Evolutionary conservation across 2,888 invertebrate genomes (phyloP), one percentile per base, ranked within the genome.

Genomic region (Polia nebulosa): DNA sequence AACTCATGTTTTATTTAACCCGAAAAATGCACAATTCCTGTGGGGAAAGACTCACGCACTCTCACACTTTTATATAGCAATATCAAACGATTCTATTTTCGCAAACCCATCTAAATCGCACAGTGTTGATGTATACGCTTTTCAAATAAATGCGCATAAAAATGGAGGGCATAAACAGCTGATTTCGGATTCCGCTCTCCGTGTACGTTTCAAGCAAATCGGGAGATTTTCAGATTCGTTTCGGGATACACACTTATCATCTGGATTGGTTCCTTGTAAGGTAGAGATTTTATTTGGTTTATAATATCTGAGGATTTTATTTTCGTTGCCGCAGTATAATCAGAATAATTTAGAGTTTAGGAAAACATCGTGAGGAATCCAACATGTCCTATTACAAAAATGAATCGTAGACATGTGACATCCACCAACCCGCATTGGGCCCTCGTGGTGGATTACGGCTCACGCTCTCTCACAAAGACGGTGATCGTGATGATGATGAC

Each of bases 121-220:
- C 29, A 22, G 34, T 58, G 58, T 63, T 69, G 60, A 69, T 60
- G 36, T 59, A 66, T 51, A 56, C 36, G 49, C 44, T 58, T 47
- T 59, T 60, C 27, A 67, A 78, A 75, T 75, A 59, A 74, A 76
- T 76, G 76, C 79, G 68, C 79, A 67, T 79, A 76, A 53, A 53
- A 57, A 56, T 49, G 1, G 34, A 17, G 27, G 39, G 75, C 11
- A 63, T 57, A 67, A 76, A 76, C 79, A 68, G 74, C 56, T 78
- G 49, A 67, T 76, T 78, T 60, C 27, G 55, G 41, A 76, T 68
- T 74, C 79, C 75, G 34, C 67, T 73, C 59, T 44, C 52, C 65
- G 52, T 60, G 44, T 72, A 65, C 56, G 60, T 52, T 72, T 39
- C 52, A 6, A 57, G 57, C 66, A 76, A 73, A 73, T 66, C 57